A percentile compares a stretch with the other conserved stretches of the same genome.
Evolutionary conservation across 2,113 vertebrate species (phyloP).

Genomic region (Hylia prasina): DNA sequence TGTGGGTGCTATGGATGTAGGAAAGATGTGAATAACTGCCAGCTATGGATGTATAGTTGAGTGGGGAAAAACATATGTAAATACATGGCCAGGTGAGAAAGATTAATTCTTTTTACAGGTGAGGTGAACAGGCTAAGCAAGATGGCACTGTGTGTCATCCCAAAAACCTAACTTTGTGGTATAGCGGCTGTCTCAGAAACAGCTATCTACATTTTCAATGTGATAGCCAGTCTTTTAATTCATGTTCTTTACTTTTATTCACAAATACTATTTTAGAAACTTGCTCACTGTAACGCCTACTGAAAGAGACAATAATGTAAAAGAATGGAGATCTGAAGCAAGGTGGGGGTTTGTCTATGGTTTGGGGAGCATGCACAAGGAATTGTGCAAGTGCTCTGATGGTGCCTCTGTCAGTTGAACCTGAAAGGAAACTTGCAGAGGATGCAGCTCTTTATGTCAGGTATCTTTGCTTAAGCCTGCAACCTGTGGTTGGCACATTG

Average conservation of each 20-base stretch:
- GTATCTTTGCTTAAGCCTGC: background rate
- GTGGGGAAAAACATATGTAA: background rate
- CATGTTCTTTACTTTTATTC: background rate
- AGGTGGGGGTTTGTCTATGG: accelerated
- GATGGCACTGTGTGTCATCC: background rate
- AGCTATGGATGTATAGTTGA: background rate
- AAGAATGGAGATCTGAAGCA: background rate
- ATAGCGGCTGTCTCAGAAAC: background rate
- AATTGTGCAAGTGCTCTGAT: background rate
- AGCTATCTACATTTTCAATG: background rate
- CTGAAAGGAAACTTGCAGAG: background rate
- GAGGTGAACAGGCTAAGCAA: background rate
- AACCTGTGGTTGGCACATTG: background rate
- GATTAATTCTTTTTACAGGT: background rate
- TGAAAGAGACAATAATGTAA: background rate
- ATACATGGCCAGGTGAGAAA: background rate
- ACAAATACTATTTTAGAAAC: background rate
- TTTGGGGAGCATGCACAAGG: background rate
- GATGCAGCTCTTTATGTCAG: background rate
- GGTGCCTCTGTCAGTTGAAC: background rate
- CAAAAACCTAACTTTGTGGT: background rate
- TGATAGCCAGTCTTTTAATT: background rate
- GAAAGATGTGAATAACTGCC: background rate
- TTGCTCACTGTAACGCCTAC: background rate
- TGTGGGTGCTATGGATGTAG: background rate